phyloP scores from a whole-genome alignment of 2,888 invertebrate species.

The Cataglyphis albicans region DNA sequence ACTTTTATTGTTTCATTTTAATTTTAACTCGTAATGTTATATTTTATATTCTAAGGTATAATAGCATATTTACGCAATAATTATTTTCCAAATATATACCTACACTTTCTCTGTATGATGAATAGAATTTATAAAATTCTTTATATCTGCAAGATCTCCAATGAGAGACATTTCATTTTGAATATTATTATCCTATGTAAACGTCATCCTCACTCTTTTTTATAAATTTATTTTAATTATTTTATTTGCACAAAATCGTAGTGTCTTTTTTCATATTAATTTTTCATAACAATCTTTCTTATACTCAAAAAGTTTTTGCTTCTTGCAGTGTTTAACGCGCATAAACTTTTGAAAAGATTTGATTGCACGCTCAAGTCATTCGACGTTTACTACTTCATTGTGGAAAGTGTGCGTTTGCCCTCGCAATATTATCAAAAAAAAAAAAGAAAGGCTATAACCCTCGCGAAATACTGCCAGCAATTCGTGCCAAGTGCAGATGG shows the following conservation, averaged over 20 bases:
- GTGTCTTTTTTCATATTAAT: neutral
- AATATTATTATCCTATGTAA: constrained; percentile 4
- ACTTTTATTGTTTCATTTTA: too few relatives aligned
- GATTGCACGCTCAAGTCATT: constrained; percentile 34
- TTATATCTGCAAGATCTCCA: neutral
- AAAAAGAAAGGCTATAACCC: neutral
- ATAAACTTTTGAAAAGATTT: constrained; percentile 35
- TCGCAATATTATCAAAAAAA: constrained; percentile 23
- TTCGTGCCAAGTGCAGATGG: constrained; percentile 38
- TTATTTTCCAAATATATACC: neutral
- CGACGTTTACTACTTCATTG: constrained; percentile 19
- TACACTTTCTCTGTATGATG: neutral
- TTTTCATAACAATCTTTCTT: neutral
- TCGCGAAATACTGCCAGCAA: constrained; percentile 37
- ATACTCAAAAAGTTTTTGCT: neutral
- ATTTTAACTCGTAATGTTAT: neutral
- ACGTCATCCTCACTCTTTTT: neutral
- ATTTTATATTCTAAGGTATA: neutral
- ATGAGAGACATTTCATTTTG: neutral
- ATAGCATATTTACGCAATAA: neutral
- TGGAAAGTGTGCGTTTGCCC: neutral
- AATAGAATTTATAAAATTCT: neutral
- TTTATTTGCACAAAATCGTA: neutral
- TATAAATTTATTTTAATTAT: neutral
- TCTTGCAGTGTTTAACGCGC: constrained; percentile 7